Percentiles rank a stretch among this genome's conserved stretches.
These are phyloP conservation scores for Chaetodon auriga DNA, from an alignment of 2,113 vertebrate species.

Conservation along the genomic window DNA sequence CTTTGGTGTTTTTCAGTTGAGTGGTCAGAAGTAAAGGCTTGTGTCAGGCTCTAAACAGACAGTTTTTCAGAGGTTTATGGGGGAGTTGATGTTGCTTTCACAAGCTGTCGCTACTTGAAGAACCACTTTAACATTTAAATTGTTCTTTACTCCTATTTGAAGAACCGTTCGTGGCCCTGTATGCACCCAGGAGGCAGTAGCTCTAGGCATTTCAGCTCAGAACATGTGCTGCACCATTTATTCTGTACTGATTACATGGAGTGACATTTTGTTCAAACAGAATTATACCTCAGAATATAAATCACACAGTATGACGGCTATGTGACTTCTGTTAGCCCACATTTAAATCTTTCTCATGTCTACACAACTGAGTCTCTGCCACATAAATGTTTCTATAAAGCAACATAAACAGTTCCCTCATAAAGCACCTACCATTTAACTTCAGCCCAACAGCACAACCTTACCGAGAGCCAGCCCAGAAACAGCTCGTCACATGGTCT, in stretches of 20 bases:
- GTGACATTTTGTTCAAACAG: slow-evolving; percentile 28
- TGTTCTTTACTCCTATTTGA: slow-evolving; percentile 27
- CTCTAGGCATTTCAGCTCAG: not conserved
- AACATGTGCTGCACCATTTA: not conserved
- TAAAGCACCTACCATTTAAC: slow-evolving; percentile 19
- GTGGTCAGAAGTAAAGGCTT: slow-evolving; percentile 11
- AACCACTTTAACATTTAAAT: slow-evolving; percentile 35
- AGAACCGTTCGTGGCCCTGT: not conserved
- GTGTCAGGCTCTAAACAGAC: slow-evolving; percentile 19
- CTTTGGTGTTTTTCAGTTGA: slow-evolving; percentile 28
- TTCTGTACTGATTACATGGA: slow-evolving; percentile 18
- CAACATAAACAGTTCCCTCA: slow-evolving; percentile 37
- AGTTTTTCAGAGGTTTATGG: slow-evolving; percentile 24
- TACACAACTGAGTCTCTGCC: not conserved
- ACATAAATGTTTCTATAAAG: slow-evolving; percentile 38
- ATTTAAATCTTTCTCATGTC: slow-evolving; percentile 19
- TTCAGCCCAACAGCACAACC: not conserved
- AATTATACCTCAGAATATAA: slow-evolving; percentile 27
- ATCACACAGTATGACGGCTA: slow-evolving; percentile 10
- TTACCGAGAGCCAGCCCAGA: not conserved
- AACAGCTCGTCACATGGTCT: slow-evolving; percentile 39
- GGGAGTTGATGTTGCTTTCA: slow-evolving; percentile 18
- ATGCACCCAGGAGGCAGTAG: not conserved
- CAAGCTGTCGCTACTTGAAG: slow-evolving; percentile 5
- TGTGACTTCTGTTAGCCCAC: not conserved